Evolutionary conservation across 2,888 invertebrate genomes (phyloP), one percentile per base, ranked within the genome.

Genomic region (Dascillus cervinus): DNA sequence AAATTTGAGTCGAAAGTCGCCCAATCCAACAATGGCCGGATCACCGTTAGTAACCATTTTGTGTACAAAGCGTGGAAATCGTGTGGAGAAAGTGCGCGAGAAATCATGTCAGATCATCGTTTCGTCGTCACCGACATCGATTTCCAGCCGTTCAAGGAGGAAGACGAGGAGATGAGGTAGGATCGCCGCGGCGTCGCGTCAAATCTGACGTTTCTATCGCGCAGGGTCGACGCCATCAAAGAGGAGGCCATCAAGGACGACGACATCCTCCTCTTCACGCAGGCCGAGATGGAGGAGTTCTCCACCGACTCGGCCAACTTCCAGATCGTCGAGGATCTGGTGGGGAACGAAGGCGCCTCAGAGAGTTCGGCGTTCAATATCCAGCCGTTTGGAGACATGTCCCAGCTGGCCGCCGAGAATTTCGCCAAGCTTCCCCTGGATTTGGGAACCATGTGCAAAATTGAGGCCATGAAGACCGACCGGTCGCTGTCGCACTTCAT

Each of bases 401-500:
- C 45, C 30, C 26, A 47, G 15, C 21, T 52, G 8, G 31, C 26
- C 1, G 30, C 25, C 3, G 30, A 26, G 6, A 24, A 31, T 12
- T 23, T 30, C 13, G 5, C 24, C 8, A 40, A 46, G 19, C 32
- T 41, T 17, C 37, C 40, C 3, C 22, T 42, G 9, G 39, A 36
- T 12, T 23, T 38, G 6, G 22, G 30, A 4, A 17, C 30, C 6
- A 11, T 40, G 3, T 26, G 23, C 12, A 26, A 30, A 22, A 17
- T 42, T 21, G 37, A 34, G 14, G 26, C 23, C 6, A 14, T 39
- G 8, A 47, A 46, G 17, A 26, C 24, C 2, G 43, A 43, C 3
- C 29, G 30, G 11, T 43, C 34, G 15, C 26, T 29, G 3, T 68
- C 74, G 14, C 80, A 81, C 53, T 78, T 72, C 48, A 74, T 82